Evolutionary conservation across 2,888 invertebrate species (phyloP).

Genomic region (Drosophila multiciliata): DNA sequence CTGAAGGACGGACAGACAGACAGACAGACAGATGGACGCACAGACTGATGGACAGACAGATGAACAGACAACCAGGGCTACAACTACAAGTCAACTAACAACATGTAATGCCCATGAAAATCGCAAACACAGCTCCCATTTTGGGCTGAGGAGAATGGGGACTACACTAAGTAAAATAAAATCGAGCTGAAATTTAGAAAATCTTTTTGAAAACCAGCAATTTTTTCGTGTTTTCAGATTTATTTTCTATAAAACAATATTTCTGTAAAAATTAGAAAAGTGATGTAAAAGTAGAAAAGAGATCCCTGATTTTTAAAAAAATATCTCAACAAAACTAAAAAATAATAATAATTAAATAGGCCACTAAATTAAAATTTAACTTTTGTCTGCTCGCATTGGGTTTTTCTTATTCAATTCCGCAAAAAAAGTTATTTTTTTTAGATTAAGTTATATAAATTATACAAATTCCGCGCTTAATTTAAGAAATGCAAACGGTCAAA

Average conservation of each 20-base stretch:
- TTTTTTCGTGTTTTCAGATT: neutral
- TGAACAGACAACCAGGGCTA: conserved; percentile 23
- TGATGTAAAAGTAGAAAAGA: neutral
- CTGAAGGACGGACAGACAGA: conserved; percentile 4
- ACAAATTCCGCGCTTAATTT: no score
- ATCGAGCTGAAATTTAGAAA: neutral
- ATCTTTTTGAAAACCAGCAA: neutral
- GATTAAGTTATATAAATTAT: no score
- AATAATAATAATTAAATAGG: neutral
- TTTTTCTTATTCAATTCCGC: no score
- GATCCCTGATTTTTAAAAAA: neutral
- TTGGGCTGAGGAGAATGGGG: neutral
- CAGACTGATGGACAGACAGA: conserved; percentile 10
- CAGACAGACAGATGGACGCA: conserved; percentile 26
- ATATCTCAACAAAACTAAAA: neutral
- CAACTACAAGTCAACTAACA: conserved; percentile 47
- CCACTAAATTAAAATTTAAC: no score
- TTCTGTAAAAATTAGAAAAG: no score
- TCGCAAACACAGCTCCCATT: conserved; percentile 11
- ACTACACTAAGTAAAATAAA: neutral
- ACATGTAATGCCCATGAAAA: conserved; percentile 62
- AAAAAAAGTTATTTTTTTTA: no score
- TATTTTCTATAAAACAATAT: neutral
- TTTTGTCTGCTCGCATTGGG: no score
- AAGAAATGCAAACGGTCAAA: no score